A percentile compares a stretch with the other conserved stretches of the same genome.
Conservation (phyloP, 2,888 invertebrate genomes). For the Agrotis puta region DNA sequence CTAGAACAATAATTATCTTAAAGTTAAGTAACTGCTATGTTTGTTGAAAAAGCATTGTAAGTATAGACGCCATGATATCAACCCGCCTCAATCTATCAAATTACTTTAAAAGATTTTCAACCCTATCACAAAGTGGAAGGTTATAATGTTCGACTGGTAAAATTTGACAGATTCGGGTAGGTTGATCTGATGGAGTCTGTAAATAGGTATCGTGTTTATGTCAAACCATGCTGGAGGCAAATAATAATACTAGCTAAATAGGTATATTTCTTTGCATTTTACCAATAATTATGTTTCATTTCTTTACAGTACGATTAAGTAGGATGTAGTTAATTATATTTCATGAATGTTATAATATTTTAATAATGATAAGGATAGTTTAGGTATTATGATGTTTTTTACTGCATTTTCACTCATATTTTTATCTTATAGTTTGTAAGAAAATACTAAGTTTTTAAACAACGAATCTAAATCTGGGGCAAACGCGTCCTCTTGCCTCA, state of each 20-base stretch:
- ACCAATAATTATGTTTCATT: too few relatives aligned
- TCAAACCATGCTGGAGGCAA: conserved; percentile 34
- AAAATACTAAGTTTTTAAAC: not conserved
- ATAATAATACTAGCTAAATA: not conserved
- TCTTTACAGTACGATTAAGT: not conserved
- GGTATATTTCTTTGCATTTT: not conserved
- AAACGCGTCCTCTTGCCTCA: conserved; percentile 89
- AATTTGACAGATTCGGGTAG: too few relatives aligned
- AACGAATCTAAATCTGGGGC: conserved; percentile 76
- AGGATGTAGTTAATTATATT: not conserved
- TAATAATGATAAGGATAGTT: not conserved
- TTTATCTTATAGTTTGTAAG: conserved; percentile 40
- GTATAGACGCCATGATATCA: too few relatives aligned
- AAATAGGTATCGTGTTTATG: not conserved
- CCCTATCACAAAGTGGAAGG: too few relatives aligned
- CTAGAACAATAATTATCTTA: not conserved
- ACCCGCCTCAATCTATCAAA: too few relatives aligned
- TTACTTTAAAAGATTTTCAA: too few relatives aligned
- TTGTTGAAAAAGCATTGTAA: not conserved
- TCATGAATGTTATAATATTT: not conserved
- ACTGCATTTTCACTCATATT: conserved; percentile 84
- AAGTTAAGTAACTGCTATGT: not conserved
- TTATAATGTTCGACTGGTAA: too few relatives aligned
- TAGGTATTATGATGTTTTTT: conserved; percentile 67
- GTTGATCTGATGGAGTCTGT: too few relatives aligned